A percentile compares a stretch with the other conserved stretches of the same genome.
Evolutionary conservation across 2,888 invertebrate genomes (phyloP).

Genomic region (Nemapogon koenigi): DNA sequence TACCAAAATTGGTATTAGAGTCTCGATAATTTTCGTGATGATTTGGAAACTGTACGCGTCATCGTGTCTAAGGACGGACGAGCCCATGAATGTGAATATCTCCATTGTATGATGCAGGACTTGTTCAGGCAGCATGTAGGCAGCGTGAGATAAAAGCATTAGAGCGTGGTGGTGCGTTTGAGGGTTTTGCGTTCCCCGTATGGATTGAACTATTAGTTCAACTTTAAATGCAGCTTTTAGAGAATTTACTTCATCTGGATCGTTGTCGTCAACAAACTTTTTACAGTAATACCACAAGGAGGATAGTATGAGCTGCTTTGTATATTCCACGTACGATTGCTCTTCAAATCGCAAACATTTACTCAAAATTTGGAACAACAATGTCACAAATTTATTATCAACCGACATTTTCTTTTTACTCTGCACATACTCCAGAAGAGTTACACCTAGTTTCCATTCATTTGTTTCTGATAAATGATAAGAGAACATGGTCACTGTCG

Average conservation of each 20-base stretch:
- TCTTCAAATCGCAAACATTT: conserved; percentile 83
- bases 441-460: conserved; percentile 81
- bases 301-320: conserved; percentile 85
- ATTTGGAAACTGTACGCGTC: conserved; percentile 95
- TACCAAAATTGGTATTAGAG: conserved; percentile 85
- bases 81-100: conserved; percentile 98
- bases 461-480: conserved; percentile 68
- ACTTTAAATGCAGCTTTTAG: conserved; percentile 68
- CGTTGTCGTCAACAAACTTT: conserved; percentile 52
- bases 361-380: conserved; percentile 79
- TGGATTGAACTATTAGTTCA: conserved; percentile 84
- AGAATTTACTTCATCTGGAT: conserved; percentile 42
- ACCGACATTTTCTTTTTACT: conserved; percentile 80
- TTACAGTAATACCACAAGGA: conserved; percentile 76
- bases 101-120: conserved; percentile 94
- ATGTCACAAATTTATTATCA: conserved; percentile 70
- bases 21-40: conserved; percentile 87
- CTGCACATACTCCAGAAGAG: conserved; percentile 84
- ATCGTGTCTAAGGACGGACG: conserved; percentile 89
- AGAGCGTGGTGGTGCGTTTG: conserved; percentile 96
- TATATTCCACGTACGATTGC: conserved; percentile 83
- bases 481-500: conserved; percentile 51
- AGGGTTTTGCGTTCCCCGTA: conserved; percentile 89
- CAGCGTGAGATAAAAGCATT: conserved; percentile 80
- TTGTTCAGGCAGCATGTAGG: conserved; percentile 79